Evolutionary conservation across 2,113 vertebrate species (phyloP).

Genomic region (Neodon shergylaensis): DNA sequence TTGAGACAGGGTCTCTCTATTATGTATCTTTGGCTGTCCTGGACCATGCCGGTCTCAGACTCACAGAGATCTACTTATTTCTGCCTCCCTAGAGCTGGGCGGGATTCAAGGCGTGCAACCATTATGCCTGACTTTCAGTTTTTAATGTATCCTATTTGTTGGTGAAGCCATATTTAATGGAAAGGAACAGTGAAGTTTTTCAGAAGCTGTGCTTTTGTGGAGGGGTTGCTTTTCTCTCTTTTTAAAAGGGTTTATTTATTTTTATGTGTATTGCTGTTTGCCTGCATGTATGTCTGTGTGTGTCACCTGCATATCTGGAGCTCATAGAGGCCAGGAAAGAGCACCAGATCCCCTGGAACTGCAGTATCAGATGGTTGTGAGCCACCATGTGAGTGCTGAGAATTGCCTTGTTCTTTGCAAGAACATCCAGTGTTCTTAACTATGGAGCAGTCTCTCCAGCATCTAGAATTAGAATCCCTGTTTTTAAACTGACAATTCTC

Average conservation of each 20-base stretch:
- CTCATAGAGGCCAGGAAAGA: background rate
- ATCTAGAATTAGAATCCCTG: background rate
- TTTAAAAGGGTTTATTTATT: background rate
- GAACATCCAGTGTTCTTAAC: background rate
- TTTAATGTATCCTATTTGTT: conserved; percentile 26
- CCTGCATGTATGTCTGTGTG: background rate
- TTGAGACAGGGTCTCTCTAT: background rate
- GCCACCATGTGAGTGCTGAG: background rate
- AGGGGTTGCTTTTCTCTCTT: background rate
- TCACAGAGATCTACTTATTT: background rate
- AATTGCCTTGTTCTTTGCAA: background rate
- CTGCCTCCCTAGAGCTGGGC: background rate
- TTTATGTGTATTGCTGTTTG: background rate
- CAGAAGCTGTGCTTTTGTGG: conserved; percentile 27
- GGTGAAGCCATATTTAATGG: conserved; percentile 32
- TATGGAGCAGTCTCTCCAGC: background rate
- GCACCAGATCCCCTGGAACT: too few species aligned
- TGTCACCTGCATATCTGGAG: background rate
- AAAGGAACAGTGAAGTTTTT: conserved; percentile 3
- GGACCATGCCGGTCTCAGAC: background rate
- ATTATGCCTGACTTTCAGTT: background rate
- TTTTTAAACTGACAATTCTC: background rate
- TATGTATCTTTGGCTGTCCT: background rate
- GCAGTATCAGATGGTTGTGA: background rate
- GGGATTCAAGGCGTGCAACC: background rate